Conservation (phyloP, 2,888 invertebrate genomes). For the Yponomeuta evonymella region DNA sequence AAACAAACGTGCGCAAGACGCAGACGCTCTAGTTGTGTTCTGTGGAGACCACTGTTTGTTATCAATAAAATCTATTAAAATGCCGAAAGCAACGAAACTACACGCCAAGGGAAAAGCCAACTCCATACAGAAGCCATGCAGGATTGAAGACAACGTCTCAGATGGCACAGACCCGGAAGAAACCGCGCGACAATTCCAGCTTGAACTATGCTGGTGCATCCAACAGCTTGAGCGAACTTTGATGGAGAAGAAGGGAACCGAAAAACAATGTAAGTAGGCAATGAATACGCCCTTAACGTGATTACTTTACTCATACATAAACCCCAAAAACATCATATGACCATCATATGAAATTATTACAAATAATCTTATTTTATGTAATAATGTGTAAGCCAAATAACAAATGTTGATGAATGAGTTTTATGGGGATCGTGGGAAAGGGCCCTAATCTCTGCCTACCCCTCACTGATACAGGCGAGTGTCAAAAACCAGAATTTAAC, state of each 20-base stretch:
- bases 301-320: background rate
- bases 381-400: no score
- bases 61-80: slow-evolving; percentile 23
- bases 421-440: no score
- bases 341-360: no score
- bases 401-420: no score
- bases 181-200: slow-evolving; percentile 80
- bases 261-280: slow-evolving; percentile 71
- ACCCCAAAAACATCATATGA: background rate
- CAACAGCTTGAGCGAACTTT: slow-evolving; percentile 80
- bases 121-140: slow-evolving; percentile 56
- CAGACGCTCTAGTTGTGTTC: no score
- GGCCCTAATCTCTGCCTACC: no score
- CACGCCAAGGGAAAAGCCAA: slow-evolving; percentile 59
- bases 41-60: no score
- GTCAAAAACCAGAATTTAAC: no score
- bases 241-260: slow-evolving; percentile 76
- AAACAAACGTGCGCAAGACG: no score
- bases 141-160: slow-evolving; percentile 42
- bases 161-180: slow-evolving; percentile 59
- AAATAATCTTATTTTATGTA: no score
- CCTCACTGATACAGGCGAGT: no score
- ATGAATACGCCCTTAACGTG: background rate
- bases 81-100: slow-evolving; percentile 67
- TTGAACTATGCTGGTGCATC: slow-evolving; percentile 88